A percentile compares a stretch with the other conserved stretches of the same genome.
These are phyloP conservation scores for Aradophagus sp. DNA, from an alignment of 1,140 invertebrate genomes.

Conservation along the genomic window DNA sequence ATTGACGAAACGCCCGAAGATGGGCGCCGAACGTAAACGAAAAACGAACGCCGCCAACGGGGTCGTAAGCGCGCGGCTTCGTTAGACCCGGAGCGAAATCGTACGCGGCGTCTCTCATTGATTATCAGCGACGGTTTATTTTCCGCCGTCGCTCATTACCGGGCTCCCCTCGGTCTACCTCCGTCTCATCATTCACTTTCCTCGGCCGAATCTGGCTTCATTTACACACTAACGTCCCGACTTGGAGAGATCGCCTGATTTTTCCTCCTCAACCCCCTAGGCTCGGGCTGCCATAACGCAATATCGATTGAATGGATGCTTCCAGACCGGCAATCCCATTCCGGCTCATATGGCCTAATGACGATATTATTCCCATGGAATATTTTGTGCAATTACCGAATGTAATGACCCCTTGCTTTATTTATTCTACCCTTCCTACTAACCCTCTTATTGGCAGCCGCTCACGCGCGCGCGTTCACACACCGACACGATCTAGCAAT, in stretches of 20 bases:
- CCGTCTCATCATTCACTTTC: conserved; percentile 41
- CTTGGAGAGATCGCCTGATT: conserved; percentile 60
- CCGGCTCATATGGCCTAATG: conserved; percentile 53
- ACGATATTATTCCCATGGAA: conserved; percentile 62
- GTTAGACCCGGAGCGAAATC: conserved; percentile 32
- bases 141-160: conserved; percentile 43
- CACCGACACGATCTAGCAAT: conserved; percentile 29
- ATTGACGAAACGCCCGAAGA: conserved; percentile 48
- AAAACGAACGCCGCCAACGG: conserved; percentile 38
- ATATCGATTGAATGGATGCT: conserved; percentile 54
- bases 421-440: conserved; percentile 54
- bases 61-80: conserved; percentile 31
- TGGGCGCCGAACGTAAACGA: conserved; percentile 40
- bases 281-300: conserved; percentile 30
- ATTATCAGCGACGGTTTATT: conserved; percentile 61
- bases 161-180: conserved; percentile 16
- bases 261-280: conserved; percentile 38
- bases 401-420: conserved; percentile 57
- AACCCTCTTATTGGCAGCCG: conserved; percentile 36
- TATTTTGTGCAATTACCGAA: conserved; percentile 63
- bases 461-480: conserved; percentile 13
- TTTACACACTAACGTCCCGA: conserved; percentile 64
- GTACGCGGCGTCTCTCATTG: conserved; percentile 62
- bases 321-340: conserved; percentile 54
- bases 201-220: conserved; percentile 57